Conservation (phyloP, 2,888 invertebrate species). For the Brachypterus glaber region DNA sequence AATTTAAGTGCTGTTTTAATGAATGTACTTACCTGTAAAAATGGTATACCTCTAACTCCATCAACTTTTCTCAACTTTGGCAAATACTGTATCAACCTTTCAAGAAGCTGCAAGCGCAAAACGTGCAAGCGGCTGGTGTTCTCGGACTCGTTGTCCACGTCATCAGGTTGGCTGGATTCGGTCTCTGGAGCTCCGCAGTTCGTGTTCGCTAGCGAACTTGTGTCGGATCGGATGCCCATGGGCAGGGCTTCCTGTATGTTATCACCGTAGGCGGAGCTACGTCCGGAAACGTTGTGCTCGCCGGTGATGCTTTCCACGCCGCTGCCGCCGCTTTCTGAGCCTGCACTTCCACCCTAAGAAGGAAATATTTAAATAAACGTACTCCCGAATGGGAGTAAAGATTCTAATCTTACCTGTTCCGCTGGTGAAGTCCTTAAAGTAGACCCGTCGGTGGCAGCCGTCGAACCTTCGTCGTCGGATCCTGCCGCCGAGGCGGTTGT, state of each 20-base stretch:
- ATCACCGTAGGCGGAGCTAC: slow-evolving; percentile 87
- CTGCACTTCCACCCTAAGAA: slow-evolving; percentile 42
- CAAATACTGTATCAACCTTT: slow-evolving; percentile 67
- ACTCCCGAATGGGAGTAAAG: too few relatives aligned
- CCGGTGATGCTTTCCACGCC: slow-evolving; percentile 88
- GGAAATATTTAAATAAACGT: slow-evolving; percentile 2
- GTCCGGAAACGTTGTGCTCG: slow-evolving; percentile 75
- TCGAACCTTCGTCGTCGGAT: slow-evolving; percentile 89
- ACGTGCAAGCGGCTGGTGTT: slow-evolving; percentile 50
- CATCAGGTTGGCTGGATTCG: slow-evolving; percentile 30
- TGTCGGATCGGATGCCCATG: slow-evolving; percentile 48
- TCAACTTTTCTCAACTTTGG: slow-evolving; percentile 66
- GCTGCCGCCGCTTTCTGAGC: slow-evolving; percentile 85
- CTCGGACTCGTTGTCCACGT: slow-evolving; percentile 34
- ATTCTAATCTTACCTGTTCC: slow-evolving; percentile 48
- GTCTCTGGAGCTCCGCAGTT: slow-evolving; percentile 23
- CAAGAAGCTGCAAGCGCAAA: slow-evolving; percentile 60
- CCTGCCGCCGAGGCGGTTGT: slow-evolving; percentile 79
- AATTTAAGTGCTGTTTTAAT: too few relatives aligned
- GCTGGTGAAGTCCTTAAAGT: slow-evolving; percentile 79
- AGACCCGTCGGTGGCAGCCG: slow-evolving; percentile 90
- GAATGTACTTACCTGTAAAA: slow-evolving; percentile 56
- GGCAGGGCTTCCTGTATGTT: slow-evolving; percentile 47
- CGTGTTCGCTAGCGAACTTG: slow-evolving; percentile 38
- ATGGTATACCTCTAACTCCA: slow-evolving; percentile 81